phyloP scores from a whole-genome alignment of 2,888 invertebrate species.

The Sesamia inferens region DNA sequence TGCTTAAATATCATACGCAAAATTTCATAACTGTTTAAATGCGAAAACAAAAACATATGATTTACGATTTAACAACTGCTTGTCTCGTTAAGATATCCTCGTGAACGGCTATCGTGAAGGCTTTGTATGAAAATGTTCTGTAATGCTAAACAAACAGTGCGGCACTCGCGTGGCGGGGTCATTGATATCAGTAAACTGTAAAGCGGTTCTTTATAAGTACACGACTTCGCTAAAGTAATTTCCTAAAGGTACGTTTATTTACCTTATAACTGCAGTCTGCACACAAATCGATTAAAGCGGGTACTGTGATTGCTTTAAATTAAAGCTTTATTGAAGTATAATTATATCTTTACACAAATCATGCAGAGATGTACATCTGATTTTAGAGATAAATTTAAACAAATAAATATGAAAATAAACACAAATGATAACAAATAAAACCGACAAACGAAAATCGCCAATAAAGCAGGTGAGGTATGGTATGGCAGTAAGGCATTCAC shows the following conservation, averaged over 20 bases:
- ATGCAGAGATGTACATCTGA: no score
- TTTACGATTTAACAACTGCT: constrained; percentile 63
- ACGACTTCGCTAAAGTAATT: constrained; percentile 60
- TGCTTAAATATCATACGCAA: constrained; percentile 26
- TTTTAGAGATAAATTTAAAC: no score
- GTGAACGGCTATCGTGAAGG: constrained; percentile 36
- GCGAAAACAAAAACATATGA: constrained; percentile 44
- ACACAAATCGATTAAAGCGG: constrained; percentile 52
- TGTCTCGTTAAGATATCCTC: constrained; percentile 59
- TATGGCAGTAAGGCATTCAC: no score
- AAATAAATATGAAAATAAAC: no score
- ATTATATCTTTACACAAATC: no score
- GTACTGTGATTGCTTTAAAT: constrained; percentile 46
- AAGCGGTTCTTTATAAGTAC: constrained; percentile 65
- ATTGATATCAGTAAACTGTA: constrained; percentile 69
- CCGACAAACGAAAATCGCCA: no score
- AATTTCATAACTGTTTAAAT: constrained; percentile 20
- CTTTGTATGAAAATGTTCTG: constrained; percentile 60
- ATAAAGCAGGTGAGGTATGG: no score
- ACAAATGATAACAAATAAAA: no score
- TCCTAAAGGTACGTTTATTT: constrained; percentile 54
- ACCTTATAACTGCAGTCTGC: constrained; percentile 46
- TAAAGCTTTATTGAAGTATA: constrained; percentile 31
- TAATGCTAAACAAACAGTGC: constrained; percentile 68
- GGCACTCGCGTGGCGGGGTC: constrained; percentile 66